These are phyloP conservation scores for Calyptomena viridis DNA, from an alignment of 2,113 vertebrate genomes.

Conservation along the genomic window DNA sequence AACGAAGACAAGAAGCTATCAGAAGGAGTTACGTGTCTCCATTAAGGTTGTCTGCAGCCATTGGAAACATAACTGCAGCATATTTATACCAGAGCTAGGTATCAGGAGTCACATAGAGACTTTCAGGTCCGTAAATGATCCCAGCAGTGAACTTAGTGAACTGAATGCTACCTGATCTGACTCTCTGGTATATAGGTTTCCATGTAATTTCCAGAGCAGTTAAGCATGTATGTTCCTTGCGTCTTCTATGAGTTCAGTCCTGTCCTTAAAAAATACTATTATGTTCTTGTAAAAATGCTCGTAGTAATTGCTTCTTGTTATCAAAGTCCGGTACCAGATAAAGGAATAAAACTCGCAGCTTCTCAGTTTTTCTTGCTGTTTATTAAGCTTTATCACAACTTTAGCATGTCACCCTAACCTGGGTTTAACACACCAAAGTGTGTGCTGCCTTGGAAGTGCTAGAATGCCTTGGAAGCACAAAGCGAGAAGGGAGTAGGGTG, in stretches of 20 bases:
- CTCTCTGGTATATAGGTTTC: not conserved
- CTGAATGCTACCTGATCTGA: not conserved
- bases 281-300: too few relatives aligned
- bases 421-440: too few relatives aligned
- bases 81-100: not conserved
- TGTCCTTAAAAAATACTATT: not conserved
- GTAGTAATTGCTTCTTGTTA: too few relatives aligned
- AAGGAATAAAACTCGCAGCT: too few relatives aligned
- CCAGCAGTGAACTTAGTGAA: not conserved
- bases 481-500: too few relatives aligned
- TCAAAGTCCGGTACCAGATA: too few relatives aligned
- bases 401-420: too few relatives aligned
- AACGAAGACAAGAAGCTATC: not conserved
- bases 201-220: not conserved
- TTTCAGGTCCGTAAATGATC: not conserved
- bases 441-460: too few relatives aligned
- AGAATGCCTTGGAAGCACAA: too few relatives aligned
- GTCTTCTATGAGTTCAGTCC: not conserved
- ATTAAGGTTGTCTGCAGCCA: not conserved
- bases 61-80: not conserved
- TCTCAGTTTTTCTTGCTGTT: too few relatives aligned
- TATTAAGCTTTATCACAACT: too few relatives aligned
- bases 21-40: not conserved
- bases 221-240: not conserved
- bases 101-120: not conserved